Evolutionary conservation across 2,797 vertebrate species (phyloP).

Genomic region (Australoheros facetus): DNA sequence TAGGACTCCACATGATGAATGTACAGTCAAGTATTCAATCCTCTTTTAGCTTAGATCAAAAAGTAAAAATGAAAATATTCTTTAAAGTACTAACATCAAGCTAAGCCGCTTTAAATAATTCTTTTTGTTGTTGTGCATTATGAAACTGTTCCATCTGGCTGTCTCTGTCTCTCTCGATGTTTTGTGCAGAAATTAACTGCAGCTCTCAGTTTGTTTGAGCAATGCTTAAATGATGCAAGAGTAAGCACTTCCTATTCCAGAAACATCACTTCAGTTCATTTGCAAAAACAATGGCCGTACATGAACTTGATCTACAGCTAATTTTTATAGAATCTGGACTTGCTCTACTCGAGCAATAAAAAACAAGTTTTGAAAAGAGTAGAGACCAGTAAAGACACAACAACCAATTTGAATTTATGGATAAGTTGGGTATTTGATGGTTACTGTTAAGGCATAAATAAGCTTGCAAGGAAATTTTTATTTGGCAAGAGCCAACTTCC

Average conservation of each 20-base stretch:
- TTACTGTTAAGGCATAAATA: too few relatives aligned
- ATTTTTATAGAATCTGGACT: neutral
- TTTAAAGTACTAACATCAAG: neutral
- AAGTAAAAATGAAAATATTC: neutral
- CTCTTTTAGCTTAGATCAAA: neutral
- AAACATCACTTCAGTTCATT: neutral
- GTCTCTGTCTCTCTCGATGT: accelerated
- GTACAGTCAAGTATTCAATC: neutral
- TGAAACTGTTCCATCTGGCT: neutral
- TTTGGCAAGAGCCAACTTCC: neutral
- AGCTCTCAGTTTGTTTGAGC: constrained; percentile 8
- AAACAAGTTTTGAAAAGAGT: too few relatives aligned
- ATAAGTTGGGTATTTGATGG: neutral
- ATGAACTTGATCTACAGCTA: neutral
- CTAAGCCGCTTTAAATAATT: neutral
- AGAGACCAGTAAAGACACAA: neutral
- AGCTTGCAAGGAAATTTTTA: neutral
- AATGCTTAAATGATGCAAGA: constrained; percentile 15
- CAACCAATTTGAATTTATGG: neutral
- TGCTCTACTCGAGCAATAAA: too few relatives aligned
- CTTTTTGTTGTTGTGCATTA: too few relatives aligned
- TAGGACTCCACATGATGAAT: neutral
- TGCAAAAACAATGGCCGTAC: neutral
- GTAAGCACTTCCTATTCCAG: constrained; percentile 32
- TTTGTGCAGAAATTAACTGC: neutral